These are phyloP conservation scores for Bos indicus DNA, from an alignment of 2,113 vertebrate genomes.

Conservation along the genomic window DNA sequence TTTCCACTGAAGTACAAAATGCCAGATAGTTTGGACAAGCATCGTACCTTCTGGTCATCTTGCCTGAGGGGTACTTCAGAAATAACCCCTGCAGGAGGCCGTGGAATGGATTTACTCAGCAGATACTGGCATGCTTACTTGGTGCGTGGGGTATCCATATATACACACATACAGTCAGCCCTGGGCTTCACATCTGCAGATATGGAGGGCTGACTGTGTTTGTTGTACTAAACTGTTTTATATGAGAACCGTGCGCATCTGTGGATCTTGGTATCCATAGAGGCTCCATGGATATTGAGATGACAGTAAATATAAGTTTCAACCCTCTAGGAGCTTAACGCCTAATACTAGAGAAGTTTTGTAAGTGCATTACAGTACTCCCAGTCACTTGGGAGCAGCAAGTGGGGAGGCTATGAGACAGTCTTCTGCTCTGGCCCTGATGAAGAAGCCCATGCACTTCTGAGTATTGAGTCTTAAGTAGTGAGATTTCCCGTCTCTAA, in stretches of 20 bases:
- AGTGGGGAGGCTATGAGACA: background rate
- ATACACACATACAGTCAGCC: background rate
- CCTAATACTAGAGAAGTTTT: background rate
- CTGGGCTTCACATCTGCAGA: background rate
- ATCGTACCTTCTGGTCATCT: conserved; percentile 1
- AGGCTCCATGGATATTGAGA: background rate
- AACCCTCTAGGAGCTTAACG: background rate
- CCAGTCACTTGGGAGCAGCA: background rate
- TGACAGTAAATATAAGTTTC: background rate
- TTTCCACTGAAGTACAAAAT: conserved; percentile 17
- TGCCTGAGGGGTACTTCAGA: background rate
- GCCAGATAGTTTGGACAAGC: background rate
- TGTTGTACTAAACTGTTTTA: background rate
- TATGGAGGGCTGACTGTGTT: background rate
- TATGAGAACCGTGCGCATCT: background rate
- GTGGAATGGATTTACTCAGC: background rate
- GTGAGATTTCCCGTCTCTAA: background rate
- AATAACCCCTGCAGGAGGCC: background rate
- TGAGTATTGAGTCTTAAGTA: background rate
- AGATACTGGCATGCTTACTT: background rate
- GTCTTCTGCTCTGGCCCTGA: background rate
- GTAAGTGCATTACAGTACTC: background rate
- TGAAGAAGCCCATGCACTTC: background rate
- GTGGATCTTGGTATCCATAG: background rate
- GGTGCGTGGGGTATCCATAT: background rate